These are phyloP conservation scores for Lasioglossum albipes DNA, from an alignment of 1,140 invertebrate genomes.

Conservation along the genomic window DNA sequence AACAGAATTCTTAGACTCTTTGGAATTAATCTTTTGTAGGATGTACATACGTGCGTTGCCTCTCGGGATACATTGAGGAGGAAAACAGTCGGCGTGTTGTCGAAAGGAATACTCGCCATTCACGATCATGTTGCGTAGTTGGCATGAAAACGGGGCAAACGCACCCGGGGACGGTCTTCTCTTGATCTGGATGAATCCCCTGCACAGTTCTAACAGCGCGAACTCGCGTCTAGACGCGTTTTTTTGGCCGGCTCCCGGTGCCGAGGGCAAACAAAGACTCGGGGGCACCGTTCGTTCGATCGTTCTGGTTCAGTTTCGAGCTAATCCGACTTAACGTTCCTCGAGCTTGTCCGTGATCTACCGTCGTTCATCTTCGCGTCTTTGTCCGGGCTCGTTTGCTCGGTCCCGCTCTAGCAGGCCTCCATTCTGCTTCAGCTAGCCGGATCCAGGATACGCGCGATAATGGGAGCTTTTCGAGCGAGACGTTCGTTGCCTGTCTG, in stretches of 20 bases:
- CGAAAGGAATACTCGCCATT: constrained; percentile 40
- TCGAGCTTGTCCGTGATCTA: constrained; percentile 19
- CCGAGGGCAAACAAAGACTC: constrained; percentile 55
- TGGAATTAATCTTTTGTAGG: too few species aligned
- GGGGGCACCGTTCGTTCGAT: constrained; percentile 56
- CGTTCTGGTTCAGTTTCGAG: constrained; percentile 50
- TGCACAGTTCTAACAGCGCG: constrained; percentile 47
- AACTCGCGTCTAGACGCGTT: constrained; percentile 63
- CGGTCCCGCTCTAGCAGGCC: too few species aligned
- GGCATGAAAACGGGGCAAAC: constrained; percentile 48
- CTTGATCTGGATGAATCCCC: constrained; percentile 50
- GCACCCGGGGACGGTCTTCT: constrained; percentile 12
- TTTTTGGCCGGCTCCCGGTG: constrained; percentile 50
- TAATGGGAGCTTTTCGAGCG: too few species aligned
- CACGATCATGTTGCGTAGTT: constrained; percentile 17
- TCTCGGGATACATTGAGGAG: too few species aligned
- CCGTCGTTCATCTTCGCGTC: background rate
- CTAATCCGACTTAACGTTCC: constrained; percentile 50
- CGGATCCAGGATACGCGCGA: too few species aligned
- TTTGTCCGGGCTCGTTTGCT: background rate
- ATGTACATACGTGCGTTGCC: too few species aligned
- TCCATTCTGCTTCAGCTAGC: too few species aligned
- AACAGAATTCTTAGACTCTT: too few species aligned
- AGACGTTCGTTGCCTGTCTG: too few species aligned
- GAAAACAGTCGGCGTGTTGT: too few species aligned